Percentiles rank a stretch among this genome's conserved stretches.
Evolutionary conservation across 2,797 vertebrate species (phyloP).

Genomic region (Pangasius larnaudii): DNA sequence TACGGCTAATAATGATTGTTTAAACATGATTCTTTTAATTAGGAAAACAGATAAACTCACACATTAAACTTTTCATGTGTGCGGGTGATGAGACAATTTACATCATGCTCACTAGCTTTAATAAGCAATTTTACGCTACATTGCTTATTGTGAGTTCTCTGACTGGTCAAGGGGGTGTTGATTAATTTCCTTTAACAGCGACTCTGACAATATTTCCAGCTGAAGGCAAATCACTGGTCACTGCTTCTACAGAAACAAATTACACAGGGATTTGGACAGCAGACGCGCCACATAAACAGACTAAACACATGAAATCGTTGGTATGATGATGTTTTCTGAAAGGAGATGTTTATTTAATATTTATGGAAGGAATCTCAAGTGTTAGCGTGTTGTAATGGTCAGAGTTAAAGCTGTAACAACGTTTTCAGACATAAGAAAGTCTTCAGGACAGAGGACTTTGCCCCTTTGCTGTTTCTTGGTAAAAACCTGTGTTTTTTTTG

Average conservation of each 20-base stretch:
- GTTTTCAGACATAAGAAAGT: neutral
- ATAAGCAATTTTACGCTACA: neutral
- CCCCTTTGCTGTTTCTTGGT: neutral
- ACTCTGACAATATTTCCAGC: neutral
- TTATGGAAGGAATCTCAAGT: neutral
- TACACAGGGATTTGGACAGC: neutral
- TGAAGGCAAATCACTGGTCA: neutral
- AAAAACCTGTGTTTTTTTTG: neutral
- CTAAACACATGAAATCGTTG: neutral
- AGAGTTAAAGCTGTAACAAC: neutral
- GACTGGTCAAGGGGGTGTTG: no score
- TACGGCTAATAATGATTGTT: neutral
- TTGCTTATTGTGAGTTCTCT: no score
- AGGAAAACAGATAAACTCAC: no score
- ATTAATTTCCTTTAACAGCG: no score
- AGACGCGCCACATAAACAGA: neutral
- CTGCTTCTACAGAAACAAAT: neutral
- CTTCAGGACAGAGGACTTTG: neutral
- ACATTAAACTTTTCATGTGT: neutral
- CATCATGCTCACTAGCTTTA: neutral
- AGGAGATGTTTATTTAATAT: neutral
- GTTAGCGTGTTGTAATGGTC: neutral
- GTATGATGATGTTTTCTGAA: neutral
- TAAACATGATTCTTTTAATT: no score
- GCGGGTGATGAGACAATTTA: neutral